Percentiles rank a stretch among this genome's conserved stretches.
Conservation (phyloP, 23 tunicate genomes). For the Styela clava region DNA sequence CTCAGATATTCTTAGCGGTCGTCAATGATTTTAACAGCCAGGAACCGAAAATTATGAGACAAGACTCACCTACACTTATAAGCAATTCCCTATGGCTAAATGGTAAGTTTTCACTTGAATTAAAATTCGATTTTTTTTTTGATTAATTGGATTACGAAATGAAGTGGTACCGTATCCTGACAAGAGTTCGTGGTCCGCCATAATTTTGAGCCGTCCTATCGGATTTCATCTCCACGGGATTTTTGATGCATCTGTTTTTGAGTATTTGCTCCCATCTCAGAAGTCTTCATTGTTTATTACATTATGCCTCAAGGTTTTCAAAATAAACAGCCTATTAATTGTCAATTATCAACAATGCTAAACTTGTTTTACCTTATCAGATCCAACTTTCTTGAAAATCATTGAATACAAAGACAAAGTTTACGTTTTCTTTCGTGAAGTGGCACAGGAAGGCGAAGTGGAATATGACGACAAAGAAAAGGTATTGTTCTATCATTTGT, state of each 20-base stretch:
- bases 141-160: neutral
- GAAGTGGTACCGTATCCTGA: neutral
- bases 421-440: constrained; percentile 72
- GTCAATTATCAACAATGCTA: no score
- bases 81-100: constrained; percentile 66
- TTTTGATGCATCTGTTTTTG: no score
- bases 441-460: constrained; percentile 43
- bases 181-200: no score
- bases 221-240: no score
- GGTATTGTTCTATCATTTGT: no score
- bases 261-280: no score
- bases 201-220: neutral
- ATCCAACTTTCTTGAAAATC: constrained; percentile 71
- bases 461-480: constrained; percentile 1
- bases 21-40: constrained; percentile 44
- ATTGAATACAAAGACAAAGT: constrained; percentile 60
- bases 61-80: constrained; percentile 27
- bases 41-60: constrained; percentile 54
- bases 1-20: constrained; percentile 55
- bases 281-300: no score
- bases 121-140: constrained; percentile 1
- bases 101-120: constrained; percentile 37
- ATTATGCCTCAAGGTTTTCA: no score
- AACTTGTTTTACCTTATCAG: no score
- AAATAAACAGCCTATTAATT: no score